Evolutionary conservation across 1,140 invertebrate species (phyloP), one percentile per base, ranked within the genome.

Genomic region (Bombus superbus): DNA sequence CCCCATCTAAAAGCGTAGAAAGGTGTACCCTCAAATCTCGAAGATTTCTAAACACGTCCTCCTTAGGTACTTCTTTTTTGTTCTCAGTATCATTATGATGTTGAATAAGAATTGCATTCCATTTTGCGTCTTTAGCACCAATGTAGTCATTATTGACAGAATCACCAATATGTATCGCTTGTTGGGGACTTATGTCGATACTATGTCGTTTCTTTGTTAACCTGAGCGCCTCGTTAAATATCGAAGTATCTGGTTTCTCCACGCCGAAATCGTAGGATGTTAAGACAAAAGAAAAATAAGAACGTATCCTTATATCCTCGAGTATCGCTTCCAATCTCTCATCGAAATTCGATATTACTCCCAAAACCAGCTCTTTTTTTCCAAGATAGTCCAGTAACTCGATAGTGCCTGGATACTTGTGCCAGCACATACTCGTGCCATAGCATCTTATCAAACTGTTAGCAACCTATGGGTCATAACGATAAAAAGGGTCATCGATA

Each of bases 261-360:
- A 95, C 94, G n/a, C 97, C 96, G 72, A 96, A 95, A 62, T 96
- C 95, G 90, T 98, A 98, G 0, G 98, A 98, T 4, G 96, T 97
- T 32, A 98, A 82, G 71, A 98, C 95, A 95, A 98, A 99, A 88
- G 97, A 96, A 95, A 99, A 98, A 91, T 97, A 97, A 44, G 96
- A 93, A 69, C 95, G 91, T 10, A 99, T 93, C 42, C 96, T 96
- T 22, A 97, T 95, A 86, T 96, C 96, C 6, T 92, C 79, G 42
- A 99, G 94, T 81, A 98, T 96, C 6, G 95, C 94, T 75, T 97
- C 95, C 1, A 99, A 94, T 79, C 98, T 96, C 72, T 97, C 97
- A 95, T 99, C 98, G 95, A 97, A 98, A 95, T 99, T 99, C 25
- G 98, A 98, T 88, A 99, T 97, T 0, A 98, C 96, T 32, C 98